phyloP scores from a whole-genome alignment of 2,797 vertebrate genomes.

The Sebastes steindachneri region DNA sequence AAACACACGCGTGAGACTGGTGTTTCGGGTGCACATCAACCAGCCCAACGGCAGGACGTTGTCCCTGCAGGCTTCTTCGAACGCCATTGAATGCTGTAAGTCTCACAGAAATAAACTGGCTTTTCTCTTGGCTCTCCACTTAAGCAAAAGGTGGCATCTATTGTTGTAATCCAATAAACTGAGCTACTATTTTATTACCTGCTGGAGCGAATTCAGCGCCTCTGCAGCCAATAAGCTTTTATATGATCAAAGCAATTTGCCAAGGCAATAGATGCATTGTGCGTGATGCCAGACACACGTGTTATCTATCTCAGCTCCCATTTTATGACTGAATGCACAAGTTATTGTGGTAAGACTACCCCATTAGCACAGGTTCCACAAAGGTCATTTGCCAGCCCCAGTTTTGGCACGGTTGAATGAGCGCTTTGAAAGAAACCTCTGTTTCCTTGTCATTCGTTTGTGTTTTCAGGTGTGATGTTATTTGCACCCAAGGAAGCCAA shows the following conservation, averaged over 20 bases:
- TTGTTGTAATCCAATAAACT: conserved; percentile 66
- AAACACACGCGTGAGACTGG: conserved; percentile 94
- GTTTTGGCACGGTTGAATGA: conserved; percentile 57
- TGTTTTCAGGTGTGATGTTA: conserved; percentile 53
- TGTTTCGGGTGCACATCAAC: conserved; percentile 95
- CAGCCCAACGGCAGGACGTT: conserved; percentile 92
- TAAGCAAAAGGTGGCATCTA: conserved; percentile 54
- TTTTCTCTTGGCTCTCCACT: conserved; percentile 23
- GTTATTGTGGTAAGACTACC: conserved; percentile 60
- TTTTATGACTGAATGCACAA: conserved; percentile 68
- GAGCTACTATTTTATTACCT: conserved; percentile 56
- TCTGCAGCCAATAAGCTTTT: conserved; percentile 58
- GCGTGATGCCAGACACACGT: conserved; percentile 61
- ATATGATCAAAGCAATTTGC: conserved; percentile 65
- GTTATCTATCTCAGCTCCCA: conserved; percentile 58
- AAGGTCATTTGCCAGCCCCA: conserved; percentile 61
- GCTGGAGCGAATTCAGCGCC: conserved; percentile 51
- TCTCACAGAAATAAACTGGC: conserved; percentile 52
- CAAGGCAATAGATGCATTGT: conserved; percentile 67
- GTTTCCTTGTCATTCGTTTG: conserved; percentile 61
- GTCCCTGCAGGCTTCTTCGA: conserved; percentile 92
- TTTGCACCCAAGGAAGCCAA: conserved; percentile 46
- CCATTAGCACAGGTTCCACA: conserved; percentile 60
- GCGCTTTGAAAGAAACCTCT: conserved; percentile 66
- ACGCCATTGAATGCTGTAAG: conserved; percentile 98